Evolutionary conservation across 2,797 vertebrate species (phyloP).

Genomic region (Cossypha dichroa): DNA sequence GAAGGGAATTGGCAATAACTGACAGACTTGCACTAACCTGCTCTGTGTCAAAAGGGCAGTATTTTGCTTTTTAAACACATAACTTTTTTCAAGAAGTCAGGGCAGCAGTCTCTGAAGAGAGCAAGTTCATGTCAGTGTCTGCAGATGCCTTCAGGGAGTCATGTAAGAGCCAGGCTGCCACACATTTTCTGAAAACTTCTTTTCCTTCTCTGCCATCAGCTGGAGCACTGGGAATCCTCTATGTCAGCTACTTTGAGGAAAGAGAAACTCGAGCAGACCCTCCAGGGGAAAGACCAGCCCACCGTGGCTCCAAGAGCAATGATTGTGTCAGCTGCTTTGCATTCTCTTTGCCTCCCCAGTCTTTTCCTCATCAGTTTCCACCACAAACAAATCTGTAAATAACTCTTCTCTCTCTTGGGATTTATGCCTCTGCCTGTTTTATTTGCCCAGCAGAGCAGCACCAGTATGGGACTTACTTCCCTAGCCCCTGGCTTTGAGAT

Average conservation of each 20-base stretch:
- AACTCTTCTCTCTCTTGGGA: not conserved
- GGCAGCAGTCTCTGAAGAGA: not conserved
- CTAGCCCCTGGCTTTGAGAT: not conserved
- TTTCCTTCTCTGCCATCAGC: not conserved
- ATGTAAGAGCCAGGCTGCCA: not conserved
- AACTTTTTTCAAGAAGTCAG: not conserved
- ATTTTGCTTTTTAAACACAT: not conserved
- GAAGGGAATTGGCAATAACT: not conserved
- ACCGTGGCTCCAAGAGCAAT: not conserved
- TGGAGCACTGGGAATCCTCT: not conserved
- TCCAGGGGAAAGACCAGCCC: not conserved
- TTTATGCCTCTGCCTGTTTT: not conserved
- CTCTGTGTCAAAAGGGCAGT: not conserved
- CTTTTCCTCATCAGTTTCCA: not conserved
- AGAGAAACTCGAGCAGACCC: not conserved
- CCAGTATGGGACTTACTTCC: not conserved
- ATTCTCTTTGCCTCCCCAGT: rapidly evolving
- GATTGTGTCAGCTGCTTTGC: not conserved
- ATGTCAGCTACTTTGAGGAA: not conserved
- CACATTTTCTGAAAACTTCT: not conserved
- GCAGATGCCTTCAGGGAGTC: not conserved
- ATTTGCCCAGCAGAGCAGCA: not conserved
- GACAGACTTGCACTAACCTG: not conserved
- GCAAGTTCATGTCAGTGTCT: not conserved
- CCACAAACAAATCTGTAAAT: not conserved